Percentiles rank a stretch among this genome's conserved stretches.
These are phyloP conservation scores for Amblyraja radiata DNA, from an alignment of 2,797 vertebrate genomes.

Conservation along the genomic window DNA sequence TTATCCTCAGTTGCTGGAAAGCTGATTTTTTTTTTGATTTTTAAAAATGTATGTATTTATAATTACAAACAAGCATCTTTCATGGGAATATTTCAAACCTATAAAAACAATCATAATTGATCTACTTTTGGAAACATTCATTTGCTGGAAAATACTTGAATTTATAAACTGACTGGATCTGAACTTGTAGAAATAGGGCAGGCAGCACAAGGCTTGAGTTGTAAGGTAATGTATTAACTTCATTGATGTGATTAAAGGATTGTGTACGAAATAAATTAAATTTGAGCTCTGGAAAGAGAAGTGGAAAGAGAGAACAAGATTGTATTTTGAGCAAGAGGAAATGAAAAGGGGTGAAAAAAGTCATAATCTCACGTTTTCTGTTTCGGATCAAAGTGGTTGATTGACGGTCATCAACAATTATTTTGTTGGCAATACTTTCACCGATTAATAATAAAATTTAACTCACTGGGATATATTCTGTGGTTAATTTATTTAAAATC, in stretches of 20 bases:
- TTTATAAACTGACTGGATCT: neutral
- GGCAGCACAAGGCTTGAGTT: neutral
- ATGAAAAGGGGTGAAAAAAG: no score
- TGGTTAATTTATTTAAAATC: neutral
- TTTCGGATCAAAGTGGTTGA: neutral
- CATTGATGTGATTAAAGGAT: neutral
- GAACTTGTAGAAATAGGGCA: neutral
- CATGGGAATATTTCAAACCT: neutral
- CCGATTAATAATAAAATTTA: neutral
- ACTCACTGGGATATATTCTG: neutral
- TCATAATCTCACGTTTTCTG: neutral
- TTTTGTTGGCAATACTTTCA: neutral
- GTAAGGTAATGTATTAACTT: neutral
- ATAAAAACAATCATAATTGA: neutral
- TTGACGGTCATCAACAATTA: neutral
- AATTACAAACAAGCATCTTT: neutral
- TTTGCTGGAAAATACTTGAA: neutral
- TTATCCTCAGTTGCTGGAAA: neutral
- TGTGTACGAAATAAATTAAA: neutral
- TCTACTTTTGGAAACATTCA: neutral
- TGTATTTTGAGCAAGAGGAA: neutral
- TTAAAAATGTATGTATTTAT: neutral
- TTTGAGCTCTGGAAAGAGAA: neutral
- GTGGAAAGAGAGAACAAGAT: neutral
- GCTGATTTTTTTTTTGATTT: neutral